Evolutionary conservation across 2,113 vertebrate species (phyloP), one percentile per base, ranked within the genome.

Genomic region (Colius striatus): DNA sequence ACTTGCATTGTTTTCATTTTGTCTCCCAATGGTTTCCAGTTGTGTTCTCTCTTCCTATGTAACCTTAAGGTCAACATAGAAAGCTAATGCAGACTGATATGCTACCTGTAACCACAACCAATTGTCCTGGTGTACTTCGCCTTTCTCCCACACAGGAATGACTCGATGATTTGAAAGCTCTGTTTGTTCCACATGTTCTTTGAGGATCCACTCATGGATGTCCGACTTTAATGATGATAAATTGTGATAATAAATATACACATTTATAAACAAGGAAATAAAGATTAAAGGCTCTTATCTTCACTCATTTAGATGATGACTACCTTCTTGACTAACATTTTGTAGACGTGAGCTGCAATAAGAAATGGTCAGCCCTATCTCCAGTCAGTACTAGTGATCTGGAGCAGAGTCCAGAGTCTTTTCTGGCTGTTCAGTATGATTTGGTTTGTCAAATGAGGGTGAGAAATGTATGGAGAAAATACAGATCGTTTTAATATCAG

Each of bases 41-140:
- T 62, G 9, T 6, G 3, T 54, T 87, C 5, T 66, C 25, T 82
- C 36, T 67, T 60, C 53, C 29, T 67, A 0, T 36, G 17, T 51
- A 60, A 38, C 17, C 45, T 63, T 25, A 63, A 5, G 21, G 32
- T 22, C 60, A 45, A n/a, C 12, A 22, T 30, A 36, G 55, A 89
- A 72, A 67, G 9, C 15, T 27, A 75, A 27, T 18, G 27, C 5
- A 87, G 77, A 20, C 23, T 67, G 27, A 62, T 0, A 0, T 38
- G 48, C 2, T 55, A 51, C 34, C 20, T 50, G 16, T 25, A 36
- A 32, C 11, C 38, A 22, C 0, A 4, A 11, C 32, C 58, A 21
- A 4, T 54, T 58, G 21, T n/a, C 32, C 20, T 45, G 26, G 8
- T 53, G 50, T 65, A 29, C 4, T 54, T 71, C 55, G 21, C 21